phyloP scores from a whole-genome alignment of 2,797 vertebrate genomes.

The Squalus acanthias region DNA sequence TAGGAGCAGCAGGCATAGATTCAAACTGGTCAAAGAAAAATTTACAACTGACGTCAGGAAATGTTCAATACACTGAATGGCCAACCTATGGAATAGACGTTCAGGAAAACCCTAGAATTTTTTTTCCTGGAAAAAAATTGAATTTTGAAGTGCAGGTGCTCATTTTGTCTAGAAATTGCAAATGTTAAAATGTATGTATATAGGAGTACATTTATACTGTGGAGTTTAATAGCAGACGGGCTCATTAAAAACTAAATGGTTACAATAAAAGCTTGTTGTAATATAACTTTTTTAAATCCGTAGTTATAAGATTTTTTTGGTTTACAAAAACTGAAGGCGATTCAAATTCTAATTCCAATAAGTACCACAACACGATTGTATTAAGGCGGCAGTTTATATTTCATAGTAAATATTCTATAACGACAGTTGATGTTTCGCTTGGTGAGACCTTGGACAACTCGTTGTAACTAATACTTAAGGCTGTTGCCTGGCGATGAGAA shows the following conservation, averaged over 20 bases:
- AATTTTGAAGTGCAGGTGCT: not conserved
- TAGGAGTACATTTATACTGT: not conserved
- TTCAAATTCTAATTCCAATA: not conserved
- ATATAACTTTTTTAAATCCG: not conserved
- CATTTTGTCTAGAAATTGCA: too few species aligned
- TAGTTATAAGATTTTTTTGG: not conserved
- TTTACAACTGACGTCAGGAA: too few species aligned
- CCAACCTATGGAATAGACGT: too few species aligned
- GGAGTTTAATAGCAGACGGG: not conserved
- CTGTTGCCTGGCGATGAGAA: slow-evolving; percentile 29
- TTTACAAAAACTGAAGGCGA: not conserved
- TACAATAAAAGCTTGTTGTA: not conserved
- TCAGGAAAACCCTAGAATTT: not conserved
- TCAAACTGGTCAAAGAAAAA: too few species aligned
- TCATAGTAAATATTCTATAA: not conserved
- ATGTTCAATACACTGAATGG: too few species aligned
- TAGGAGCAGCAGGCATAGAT: too few species aligned
- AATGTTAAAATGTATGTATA: too few species aligned
- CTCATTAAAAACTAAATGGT: not conserved
- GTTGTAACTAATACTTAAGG: not conserved
- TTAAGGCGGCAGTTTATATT: slow-evolving; percentile 12
- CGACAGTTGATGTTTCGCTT: not conserved
- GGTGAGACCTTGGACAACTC: not conserved
- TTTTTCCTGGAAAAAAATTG: not conserved
- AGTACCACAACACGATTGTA: not conserved